These are phyloP conservation scores for Standfussiana lucernea DNA, from an alignment of 2,888 invertebrate genomes.

Conservation along the genomic window DNA sequence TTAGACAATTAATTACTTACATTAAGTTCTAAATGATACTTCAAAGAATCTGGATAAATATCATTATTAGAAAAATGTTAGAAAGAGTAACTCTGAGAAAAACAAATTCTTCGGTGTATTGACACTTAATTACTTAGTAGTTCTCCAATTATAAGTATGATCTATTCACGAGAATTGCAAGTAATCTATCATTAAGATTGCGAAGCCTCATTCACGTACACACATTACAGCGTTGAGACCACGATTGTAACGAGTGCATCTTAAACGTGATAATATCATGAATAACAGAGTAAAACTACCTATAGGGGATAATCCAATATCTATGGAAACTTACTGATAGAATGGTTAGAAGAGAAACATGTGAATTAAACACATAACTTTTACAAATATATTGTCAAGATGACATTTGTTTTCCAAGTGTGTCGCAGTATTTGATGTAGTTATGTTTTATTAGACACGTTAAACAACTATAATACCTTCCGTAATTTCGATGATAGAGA, in stretches of 20 bases:
- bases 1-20: background rate
- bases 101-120: background rate
- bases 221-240: background rate
- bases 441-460: background rate
- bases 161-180: conserved; percentile 17
- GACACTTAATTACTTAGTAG: conserved; percentile 2
- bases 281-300: conserved; percentile 39
- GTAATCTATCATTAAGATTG: conserved; percentile 35
- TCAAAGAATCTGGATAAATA: background rate
- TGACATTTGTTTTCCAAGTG: conserved; percentile 15
- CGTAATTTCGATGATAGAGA: background rate
- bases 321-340: conserved; percentile 54
- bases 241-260: conserved; percentile 22
- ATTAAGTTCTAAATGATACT: background rate
- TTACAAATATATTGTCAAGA: conserved; percentile 42
- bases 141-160: conserved; percentile 8
- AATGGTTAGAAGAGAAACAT: conserved; percentile 32
- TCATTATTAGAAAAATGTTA: conserved; percentile 1
- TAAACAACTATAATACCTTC: conserved; percentile 2
- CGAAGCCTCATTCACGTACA: conserved; percentile 26
- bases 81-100: background rate
- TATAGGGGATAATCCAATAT: conserved; percentile 43
- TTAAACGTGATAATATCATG: conserved; percentile 43
- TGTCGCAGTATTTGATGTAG: conserved; percentile 15
- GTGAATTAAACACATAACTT: conserved; percentile 53